Conservation (phyloP, 2,797 vertebrate species). For the Eospalax fontanierii region DNA sequence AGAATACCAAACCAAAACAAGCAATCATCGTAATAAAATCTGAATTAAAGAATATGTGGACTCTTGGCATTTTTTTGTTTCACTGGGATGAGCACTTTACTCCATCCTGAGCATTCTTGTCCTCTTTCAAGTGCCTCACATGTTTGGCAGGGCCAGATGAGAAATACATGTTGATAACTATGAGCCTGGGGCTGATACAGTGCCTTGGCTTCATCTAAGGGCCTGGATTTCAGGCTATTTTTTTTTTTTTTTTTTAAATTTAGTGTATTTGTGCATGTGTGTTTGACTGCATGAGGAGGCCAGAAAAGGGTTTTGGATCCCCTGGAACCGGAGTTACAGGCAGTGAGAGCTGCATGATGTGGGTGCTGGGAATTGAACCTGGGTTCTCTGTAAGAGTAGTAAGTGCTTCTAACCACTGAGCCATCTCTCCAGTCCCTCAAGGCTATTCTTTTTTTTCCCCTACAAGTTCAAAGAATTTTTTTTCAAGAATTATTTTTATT, state of each 20-base stretch:
- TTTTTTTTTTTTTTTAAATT: too few species aligned
- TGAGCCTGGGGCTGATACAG: neutral
- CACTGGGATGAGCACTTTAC: neutral
- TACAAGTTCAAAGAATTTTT: neutral
- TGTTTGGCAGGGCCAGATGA: neutral
- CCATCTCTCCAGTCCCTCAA: neutral
- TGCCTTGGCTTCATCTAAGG: neutral
- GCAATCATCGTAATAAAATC: neutral
- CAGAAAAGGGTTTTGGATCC: too few species aligned
- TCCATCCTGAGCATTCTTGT: neutral
- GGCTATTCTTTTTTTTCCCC: neutral
- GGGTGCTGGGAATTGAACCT: too few species aligned
- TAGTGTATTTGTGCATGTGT: too few species aligned
- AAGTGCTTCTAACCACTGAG: too few species aligned
- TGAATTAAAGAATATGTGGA: neutral
- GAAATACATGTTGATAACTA: neutral
- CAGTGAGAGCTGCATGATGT: too few species aligned
- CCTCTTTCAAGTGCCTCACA: neutral
- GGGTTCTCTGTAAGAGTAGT: too few species aligned
- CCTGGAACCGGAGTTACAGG: too few species aligned
- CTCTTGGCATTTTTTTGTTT: neutral
- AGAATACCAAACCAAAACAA: constrained; percentile 1
- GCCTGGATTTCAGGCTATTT: neutral
- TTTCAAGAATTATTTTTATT: constrained; percentile 15
- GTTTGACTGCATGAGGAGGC: too few species aligned